Evolutionary conservation across 2,797 vertebrate genomes (phyloP).

Genomic region (Acrossocheilus fasciatus): DNA sequence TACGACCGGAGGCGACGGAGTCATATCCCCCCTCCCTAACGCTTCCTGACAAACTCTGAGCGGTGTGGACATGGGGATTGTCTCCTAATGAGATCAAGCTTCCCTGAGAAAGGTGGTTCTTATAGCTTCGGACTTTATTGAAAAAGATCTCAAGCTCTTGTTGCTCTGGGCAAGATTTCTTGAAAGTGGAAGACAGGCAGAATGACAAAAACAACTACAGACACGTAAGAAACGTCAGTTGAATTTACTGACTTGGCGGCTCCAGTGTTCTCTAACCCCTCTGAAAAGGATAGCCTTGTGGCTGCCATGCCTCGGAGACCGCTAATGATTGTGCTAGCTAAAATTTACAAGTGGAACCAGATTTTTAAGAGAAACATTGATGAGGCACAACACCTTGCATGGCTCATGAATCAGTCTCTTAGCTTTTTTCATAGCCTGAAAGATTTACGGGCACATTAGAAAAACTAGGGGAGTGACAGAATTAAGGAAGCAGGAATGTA

Average conservation of each 20-base stretch:
- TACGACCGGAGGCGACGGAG: constrained; percentile 66
- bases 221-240: constrained; percentile 35
- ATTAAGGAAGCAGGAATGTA: constrained; percentile 62
- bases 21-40: constrained; percentile 3
- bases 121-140: constrained; percentile 19
- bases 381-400: constrained; percentile 59
- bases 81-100: constrained; percentile 48
- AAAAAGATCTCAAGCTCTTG: constrained; percentile 19
- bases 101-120: constrained; percentile 29
- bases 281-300: constrained; percentile 26
- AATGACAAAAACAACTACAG: constrained; percentile 45
- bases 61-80: constrained; percentile 30
- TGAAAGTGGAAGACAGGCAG: constrained; percentile 39
- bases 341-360: constrained; percentile 59
- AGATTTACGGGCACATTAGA: constrained; percentile 60
- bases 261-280: constrained; percentile 6
- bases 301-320: constrained; percentile 50
- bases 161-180: constrained; percentile 37
- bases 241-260: constrained; percentile 33
- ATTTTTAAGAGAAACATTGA: constrained; percentile 61
- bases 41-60: constrained; percentile 4
- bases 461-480: constrained; percentile 53
- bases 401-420: constrained; percentile 61
- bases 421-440: constrained; percentile 49
- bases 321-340: constrained; percentile 53